Evolutionary conservation across 2,888 invertebrate species (phyloP).

Genomic region (Xestia ashworthii): DNA sequence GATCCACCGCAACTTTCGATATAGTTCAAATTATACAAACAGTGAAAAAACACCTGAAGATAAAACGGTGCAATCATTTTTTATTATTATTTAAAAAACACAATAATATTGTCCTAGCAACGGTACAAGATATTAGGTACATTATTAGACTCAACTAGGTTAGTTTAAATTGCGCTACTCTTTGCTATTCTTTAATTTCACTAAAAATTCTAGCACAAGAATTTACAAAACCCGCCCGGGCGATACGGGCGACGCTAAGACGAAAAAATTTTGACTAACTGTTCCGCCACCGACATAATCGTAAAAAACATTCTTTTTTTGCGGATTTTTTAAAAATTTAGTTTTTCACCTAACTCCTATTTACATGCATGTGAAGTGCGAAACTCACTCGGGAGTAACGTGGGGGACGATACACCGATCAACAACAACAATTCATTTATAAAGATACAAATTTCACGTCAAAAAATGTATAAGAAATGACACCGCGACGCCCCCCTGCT

Average conservation of each 20-base stretch:
- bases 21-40: conserved; percentile 71
- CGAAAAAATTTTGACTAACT: conserved; percentile 78
- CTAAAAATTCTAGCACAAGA: conserved; percentile 84
- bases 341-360: conserved; percentile 81
- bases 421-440: conserved; percentile 82
- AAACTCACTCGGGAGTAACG: conserved; percentile 83
- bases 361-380: conserved; percentile 86
- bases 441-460: conserved; percentile 83
- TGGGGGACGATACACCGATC: conserved; percentile 77
- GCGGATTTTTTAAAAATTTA: conserved; percentile 79
- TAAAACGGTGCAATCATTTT: conserved; percentile 83
- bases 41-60: conserved; percentile 75
- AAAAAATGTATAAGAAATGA: conserved; percentile 78
- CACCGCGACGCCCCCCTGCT: conserved; percentile 74
- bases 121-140: conserved; percentile 86
- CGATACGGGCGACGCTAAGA: conserved; percentile 74
- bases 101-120: conserved; percentile 87
- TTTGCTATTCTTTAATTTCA: conserved; percentile 86
- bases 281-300: conserved; percentile 82
- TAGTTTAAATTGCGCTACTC: conserved; percentile 88
- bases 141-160: conserved; percentile 88
- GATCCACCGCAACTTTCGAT: conserved; percentile 77
- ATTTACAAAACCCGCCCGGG: conserved; percentile 76
- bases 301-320: conserved; percentile 82
- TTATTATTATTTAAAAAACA: conserved; percentile 77